Evolutionary conservation across 2,888 invertebrate genomes (phyloP), one percentile per base, ranked within the genome.

Genomic region (Pheosia gnoma): DNA sequence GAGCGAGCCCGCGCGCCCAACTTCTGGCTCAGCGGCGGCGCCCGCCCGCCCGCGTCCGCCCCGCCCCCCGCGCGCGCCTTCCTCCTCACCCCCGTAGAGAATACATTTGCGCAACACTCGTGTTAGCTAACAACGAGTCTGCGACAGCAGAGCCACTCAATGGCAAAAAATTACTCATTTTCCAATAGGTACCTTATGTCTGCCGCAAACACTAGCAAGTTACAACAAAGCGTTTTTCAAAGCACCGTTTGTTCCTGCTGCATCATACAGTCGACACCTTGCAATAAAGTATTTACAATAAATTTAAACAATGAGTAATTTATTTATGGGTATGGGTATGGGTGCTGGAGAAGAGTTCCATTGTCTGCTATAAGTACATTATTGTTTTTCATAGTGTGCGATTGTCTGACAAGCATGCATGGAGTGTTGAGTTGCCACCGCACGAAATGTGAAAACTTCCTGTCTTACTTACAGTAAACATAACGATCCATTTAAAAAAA

Each of bases 41-140:
- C 75, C 75, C 76, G 72, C 72, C 65, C 65, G 66, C 66, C 66
- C 65, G 58, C 60, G 56, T 76, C 79, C 79, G 75, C 43, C 57
- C 13, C 61, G 57, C 58, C 63, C 39, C 39, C 62, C 54, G 81
- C 81, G 75, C 82, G 81, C 80, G 72, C 76, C 67, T 72, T 78
- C 69, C 77, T 82, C 77, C 80, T 80, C 82, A 79, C 87, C 85
- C 86, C 92, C 90, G 86, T 84, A 79, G 90, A 91, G 93, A 92
- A 91, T 92, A 93, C 93, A 93, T 93, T 93, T 92, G 92, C 93
- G 93, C 92, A 89, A 90, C 90, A 90, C 88, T 89, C 88, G 91
- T 86, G 89, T 85, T 90, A 89, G 86, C 87, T 89, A 90, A 91
- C 92, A 91, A 87, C 90, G 86, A 87, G 81, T 83, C 86, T 89